Conservation (phyloP, 2,888 invertebrate species). For the Tinea semifulvella region DNA sequence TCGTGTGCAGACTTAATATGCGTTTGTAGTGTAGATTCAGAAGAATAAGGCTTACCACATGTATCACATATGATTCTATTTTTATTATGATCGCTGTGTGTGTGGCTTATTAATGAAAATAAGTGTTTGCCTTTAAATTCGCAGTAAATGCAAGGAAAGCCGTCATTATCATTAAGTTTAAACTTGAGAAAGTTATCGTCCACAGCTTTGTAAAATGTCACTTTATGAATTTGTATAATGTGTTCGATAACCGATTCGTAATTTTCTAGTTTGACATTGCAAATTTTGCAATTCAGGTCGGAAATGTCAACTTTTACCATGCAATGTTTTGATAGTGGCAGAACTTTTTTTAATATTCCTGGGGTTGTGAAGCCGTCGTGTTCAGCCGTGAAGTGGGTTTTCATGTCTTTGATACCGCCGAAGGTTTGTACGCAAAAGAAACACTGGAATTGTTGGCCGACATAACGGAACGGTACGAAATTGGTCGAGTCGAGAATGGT, state of each 20-base stretch:
- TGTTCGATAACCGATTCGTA: slow-evolving; percentile 6
- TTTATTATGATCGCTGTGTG: slow-evolving; percentile 15
- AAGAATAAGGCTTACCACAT: slow-evolving; percentile 18
- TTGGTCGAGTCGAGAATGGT: slow-evolving; percentile 15
- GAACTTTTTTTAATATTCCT: slow-evolving; percentile 1
- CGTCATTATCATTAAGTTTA: slow-evolving; percentile 16
- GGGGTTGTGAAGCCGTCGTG: slow-evolving; percentile 9
- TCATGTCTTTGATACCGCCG: slow-evolving; percentile 4
- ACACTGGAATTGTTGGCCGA: slow-evolving; percentile 18
- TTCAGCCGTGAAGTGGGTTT: slow-evolving; percentile 8
- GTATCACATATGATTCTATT: slow-evolving; percentile 16
- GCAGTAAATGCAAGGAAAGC: slow-evolving; percentile 17
- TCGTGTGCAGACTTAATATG: neutral
- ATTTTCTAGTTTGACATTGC: neutral
- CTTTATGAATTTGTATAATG: neutral
- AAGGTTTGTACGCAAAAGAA: slow-evolving; percentile 19
- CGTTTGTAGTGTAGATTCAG: slow-evolving; percentile 4
- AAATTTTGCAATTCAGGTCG: slow-evolving; percentile 10
- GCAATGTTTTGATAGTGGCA: slow-evolving; percentile 3
- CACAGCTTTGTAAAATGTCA: neutral
- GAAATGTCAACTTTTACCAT: slow-evolving; percentile 11
- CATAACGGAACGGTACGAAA: slow-evolving; percentile 18
- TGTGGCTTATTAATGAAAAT: slow-evolving; percentile 17
- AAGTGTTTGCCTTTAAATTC: slow-evolving; percentile 16
- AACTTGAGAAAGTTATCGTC: slow-evolving; percentile 16